Evolutionary conservation across 1,140 invertebrate species (phyloP).

Genomic region (Drosophila chauvacae): DNA sequence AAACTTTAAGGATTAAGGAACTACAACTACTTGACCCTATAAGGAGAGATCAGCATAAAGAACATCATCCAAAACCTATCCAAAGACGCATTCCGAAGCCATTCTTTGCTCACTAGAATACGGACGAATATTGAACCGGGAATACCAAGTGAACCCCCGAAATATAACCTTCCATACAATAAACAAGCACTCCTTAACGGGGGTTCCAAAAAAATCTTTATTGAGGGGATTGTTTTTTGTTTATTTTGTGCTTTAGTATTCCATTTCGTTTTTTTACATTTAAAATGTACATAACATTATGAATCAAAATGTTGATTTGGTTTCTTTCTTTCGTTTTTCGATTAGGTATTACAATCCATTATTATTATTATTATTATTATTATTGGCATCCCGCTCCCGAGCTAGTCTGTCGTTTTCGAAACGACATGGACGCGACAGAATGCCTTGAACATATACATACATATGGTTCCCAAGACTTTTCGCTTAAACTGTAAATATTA

Average conservation of each 20-base stretch:
- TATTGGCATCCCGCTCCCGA: slow-evolving; percentile 28
- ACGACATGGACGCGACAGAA: slow-evolving; percentile 36
- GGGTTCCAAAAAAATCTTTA: slow-evolving; percentile 75
- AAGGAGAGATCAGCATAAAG: neutral
- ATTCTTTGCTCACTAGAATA: neutral
- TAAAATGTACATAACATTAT: slow-evolving; percentile 65
- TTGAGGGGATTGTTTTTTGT: slow-evolving; percentile 65
- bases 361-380: slow-evolving; percentile 32
- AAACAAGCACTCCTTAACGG: slow-evolving; percentile 39
- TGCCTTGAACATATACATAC: slow-evolving; percentile 18
- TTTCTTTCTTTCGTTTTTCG: slow-evolving; percentile 27
- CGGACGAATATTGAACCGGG: neutral
- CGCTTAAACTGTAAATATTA: slow-evolving; percentile 16
- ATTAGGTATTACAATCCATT: slow-evolving; percentile 31
- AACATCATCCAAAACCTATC: neutral
- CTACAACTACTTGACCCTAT: neutral
- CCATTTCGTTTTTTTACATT: slow-evolving; percentile 62
- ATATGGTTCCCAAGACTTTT: slow-evolving; percentile 26
- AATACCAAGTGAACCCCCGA: neutral
- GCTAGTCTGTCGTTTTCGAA: slow-evolving; percentile 41
- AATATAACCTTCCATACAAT: neutral
- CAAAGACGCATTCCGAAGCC: no score
- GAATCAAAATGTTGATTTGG: slow-evolving; percentile 55
- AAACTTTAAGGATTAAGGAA: neutral
- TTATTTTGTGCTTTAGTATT: slow-evolving; percentile 50